A percentile compares a stretch with the other conserved stretches of the same genome.
phyloP scores from a whole-genome alignment of 2,888 invertebrate species.

The Pterobdella sp. region DNA sequence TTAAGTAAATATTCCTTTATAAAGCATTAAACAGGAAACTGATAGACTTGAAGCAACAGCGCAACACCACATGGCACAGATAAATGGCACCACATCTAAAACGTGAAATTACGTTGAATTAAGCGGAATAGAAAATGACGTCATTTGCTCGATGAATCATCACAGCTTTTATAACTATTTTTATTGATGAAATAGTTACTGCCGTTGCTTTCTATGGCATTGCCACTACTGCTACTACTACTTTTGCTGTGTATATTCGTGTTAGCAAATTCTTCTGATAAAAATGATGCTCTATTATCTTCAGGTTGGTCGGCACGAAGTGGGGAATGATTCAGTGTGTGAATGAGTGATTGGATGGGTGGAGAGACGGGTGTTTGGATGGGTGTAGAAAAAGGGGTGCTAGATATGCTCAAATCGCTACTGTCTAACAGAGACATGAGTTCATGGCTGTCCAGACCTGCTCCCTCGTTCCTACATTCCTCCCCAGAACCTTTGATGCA shows the following conservation, averaged over 20 bases:
- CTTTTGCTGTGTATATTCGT: background rate
- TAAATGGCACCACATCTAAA: too few species aligned
- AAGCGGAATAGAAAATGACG: too few species aligned
- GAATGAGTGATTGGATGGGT: background rate
- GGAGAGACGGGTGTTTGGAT: slow-evolving; percentile 53
- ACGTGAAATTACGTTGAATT: too few species aligned
- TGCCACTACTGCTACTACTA: slow-evolving; percentile 1
- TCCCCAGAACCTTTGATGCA: background rate
- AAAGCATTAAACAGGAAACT: too few species aligned
- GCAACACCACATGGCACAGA: too few species aligned
- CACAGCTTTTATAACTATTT: too few species aligned
- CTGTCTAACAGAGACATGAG: slow-evolving; percentile 81
- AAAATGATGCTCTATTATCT: background rate
- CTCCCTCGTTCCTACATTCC: background rate
- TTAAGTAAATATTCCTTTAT: too few species aligned
- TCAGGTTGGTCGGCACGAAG: background rate
- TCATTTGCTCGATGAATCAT: too few species aligned
- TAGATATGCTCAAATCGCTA: slow-evolving; percentile 79
- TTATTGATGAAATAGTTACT: background rate
- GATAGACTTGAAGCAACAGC: too few species aligned
- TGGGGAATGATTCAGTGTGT: background rate
- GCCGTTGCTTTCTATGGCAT: background rate
- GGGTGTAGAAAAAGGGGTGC: slow-evolving; percentile 72
- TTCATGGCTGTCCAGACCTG: slow-evolving; percentile 73
- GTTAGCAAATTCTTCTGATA: background rate